These are phyloP conservation scores for Eulithis testata DNA, from an alignment of 2,888 invertebrate species.

Conservation along the genomic window DNA sequence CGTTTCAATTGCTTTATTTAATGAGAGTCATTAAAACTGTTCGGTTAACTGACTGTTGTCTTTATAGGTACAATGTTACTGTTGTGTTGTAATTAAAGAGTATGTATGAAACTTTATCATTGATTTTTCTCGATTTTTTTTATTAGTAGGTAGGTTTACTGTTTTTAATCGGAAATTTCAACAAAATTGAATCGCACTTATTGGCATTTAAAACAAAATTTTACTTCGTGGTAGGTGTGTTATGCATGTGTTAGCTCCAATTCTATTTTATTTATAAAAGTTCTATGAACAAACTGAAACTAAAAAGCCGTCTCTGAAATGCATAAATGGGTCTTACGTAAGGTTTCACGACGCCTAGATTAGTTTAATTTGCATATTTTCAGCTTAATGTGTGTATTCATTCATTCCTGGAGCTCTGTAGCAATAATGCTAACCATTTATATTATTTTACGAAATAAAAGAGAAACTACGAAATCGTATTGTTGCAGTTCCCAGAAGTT, in stretches of 20 bases:
- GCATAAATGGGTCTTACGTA: neutral
- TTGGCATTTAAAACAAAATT: neutral
- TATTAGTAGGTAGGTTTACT: no score
- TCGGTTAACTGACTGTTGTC: slow-evolving; percentile 17
- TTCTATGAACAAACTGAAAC: slow-evolving; percentile 1
- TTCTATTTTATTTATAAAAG: neutral
- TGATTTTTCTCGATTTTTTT: no score
- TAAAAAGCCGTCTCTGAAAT: slow-evolving; percentile 5
- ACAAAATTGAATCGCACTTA: neutral
- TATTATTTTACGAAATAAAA: slow-evolving; percentile 8
- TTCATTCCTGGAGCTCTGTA: slow-evolving; percentile 8
- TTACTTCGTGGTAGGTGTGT: neutral
- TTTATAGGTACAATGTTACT: neutral
- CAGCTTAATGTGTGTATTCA: slow-evolving; percentile 19
- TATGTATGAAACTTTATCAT: no score
- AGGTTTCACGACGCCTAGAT: slow-evolving; percentile 14
- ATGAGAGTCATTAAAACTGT: slow-evolving; percentile 30
- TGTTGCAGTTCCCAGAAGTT: slow-evolving; percentile 5
- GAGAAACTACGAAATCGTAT: slow-evolving; percentile 1
- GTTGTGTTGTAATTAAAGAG: neutral
- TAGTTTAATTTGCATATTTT: slow-evolving; percentile 29
- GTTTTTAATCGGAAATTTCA: neutral
- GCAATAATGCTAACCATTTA: slow-evolving; percentile 11
- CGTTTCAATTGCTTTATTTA: slow-evolving; percentile 27
- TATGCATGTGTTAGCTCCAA: neutral